These are phyloP conservation scores for Amphibalanus amphitrite DNA, from an alignment of 1,140 invertebrate species.

Conservation along the genomic window DNA sequence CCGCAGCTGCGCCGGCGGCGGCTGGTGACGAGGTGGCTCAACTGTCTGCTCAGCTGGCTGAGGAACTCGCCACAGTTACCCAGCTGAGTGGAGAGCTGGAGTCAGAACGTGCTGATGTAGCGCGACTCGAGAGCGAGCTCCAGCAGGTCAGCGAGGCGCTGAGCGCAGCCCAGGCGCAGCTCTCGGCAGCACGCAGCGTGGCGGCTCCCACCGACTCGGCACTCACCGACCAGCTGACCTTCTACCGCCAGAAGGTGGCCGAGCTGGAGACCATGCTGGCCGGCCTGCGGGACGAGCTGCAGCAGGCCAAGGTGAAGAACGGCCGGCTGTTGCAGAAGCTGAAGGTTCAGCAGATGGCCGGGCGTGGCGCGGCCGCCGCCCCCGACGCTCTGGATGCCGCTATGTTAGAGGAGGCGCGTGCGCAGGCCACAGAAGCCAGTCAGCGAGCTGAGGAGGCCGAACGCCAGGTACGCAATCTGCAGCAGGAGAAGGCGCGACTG, in stretches of 20 bases:
- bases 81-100: not conserved
- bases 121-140: not conserved
- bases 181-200: not conserved
- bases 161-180: not conserved
- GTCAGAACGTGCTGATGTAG: not conserved
- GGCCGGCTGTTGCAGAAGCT: not conserved
- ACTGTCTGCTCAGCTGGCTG: not conserved
- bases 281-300: not conserved
- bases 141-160: not conserved
- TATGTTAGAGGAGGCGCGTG: not conserved
- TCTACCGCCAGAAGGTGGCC: not conserved
- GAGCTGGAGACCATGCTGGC: not conserved
- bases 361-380: not conserved
- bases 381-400: not conserved
- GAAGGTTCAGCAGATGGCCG: not conserved
- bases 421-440: not conserved
- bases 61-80: not conserved
- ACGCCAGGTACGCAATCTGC: not conserved
- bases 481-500: not conserved
- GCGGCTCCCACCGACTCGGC: not conserved
- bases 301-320: not conserved
- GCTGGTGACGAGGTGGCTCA: not conserved
- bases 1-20: no score
- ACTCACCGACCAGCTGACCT: not conserved
- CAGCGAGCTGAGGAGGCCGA: not conserved